Base-by-base conservation (phyloP, 2,113 vertebrate genomes). In the Halichoerus grypus region DNA sequence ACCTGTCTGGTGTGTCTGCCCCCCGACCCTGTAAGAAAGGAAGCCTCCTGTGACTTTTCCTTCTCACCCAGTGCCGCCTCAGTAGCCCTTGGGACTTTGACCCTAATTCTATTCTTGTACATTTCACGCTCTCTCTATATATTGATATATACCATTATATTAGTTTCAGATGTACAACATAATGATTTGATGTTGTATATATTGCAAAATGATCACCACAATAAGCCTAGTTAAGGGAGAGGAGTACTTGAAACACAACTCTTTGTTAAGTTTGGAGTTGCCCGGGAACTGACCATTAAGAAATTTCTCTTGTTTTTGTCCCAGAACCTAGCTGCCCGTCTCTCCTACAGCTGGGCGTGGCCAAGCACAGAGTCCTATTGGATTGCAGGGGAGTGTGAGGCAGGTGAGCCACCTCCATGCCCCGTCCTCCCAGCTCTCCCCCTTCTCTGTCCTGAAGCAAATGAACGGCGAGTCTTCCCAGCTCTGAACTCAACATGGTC, bases 371-470 rank as follows among this genome's bases (percentile, higher is more conserved):
- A 28, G 16, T 57, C 15, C 36, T 24, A 10, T 19, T 9, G 1
- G 4, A 12, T 1, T 7, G 39, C 9, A 53, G 7, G 53, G 13
- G 33, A 39, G 36, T 1, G 4, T 3, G 18, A 9, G 42, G 33
- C 28, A 31, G 24, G 31, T 0, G 14, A 26, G 0, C 13, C 57
- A 2, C 46, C 19, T 22, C 26, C 1, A 1, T 0, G 28, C 33
- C 21, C 33, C 7, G 7, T 11, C 36, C 8, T 14, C 59, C 59
- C 33, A 2, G 1, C 21, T 14, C 7, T 0, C 11, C 36, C 11
- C 24, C 5, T 18, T 11, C 14, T 21, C 1, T 0, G 0, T 26
- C 33, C 53, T n/a, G 46, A n/a, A 11, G 6, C 65, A n/a, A 22
- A 53, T 10, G 18, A 49, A 14, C 22, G 7, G 33, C 8, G 1